Conservation (phyloP, 1,140 invertebrate genomes). For the Sminthurides bifidus region DNA sequence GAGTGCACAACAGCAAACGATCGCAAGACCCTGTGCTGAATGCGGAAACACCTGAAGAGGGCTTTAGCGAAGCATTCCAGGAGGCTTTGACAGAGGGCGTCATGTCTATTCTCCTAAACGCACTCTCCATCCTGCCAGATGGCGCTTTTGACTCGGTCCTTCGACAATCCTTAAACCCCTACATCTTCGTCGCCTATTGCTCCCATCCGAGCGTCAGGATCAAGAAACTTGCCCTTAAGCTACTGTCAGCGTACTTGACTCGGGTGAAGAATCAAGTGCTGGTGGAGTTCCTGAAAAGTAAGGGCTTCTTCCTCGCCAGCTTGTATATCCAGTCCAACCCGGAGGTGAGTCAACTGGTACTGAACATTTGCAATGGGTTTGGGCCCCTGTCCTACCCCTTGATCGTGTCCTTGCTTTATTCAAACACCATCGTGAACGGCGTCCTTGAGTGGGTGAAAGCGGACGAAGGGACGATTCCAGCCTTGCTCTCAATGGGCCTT, state of each 20-base stretch:
- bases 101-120: constrained; percentile 28
- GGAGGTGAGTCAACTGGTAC: constrained; percentile 11
- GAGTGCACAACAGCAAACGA: background rate
- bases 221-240: constrained; percentile 24
- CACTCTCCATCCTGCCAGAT: constrained; percentile 29
- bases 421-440: constrained; percentile 10
- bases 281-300: constrained; percentile 20
- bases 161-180: constrained; percentile 12
- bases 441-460: constrained; percentile 22
- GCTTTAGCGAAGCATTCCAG: constrained; percentile 23
- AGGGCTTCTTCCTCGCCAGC: constrained; percentile 26
- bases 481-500: constrained; percentile 24
- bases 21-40: background rate
- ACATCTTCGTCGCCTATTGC: constrained; percentile 23
- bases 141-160: constrained; percentile 19
- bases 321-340: constrained; percentile 25
- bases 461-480: constrained; percentile 16
- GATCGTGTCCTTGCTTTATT: constrained; percentile 19
- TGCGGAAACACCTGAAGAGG: background rate
- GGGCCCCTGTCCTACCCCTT: constrained; percentile 27
- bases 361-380: constrained; percentile 22
- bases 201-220: constrained; percentile 23
- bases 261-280: constrained; percentile 15
- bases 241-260: constrained; percentile 23
- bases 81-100: constrained; percentile 24